Conservation (phyloP, 1,140 invertebrate genomes). For the Monochamus saltuarius region DNA sequence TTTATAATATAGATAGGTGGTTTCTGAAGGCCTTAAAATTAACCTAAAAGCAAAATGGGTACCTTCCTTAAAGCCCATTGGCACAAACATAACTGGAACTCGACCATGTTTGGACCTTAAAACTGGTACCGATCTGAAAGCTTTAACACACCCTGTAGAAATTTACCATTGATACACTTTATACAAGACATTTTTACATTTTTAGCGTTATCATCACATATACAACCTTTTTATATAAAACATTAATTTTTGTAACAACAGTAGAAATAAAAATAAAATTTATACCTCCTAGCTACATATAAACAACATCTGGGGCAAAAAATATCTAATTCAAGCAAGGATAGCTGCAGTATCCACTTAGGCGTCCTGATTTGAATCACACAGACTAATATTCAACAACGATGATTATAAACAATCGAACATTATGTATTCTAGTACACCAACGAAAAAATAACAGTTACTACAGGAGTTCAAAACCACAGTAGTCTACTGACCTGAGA, state of each 20-base stretch:
- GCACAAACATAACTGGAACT: too few relatives aligned
- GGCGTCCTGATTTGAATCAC: background rate
- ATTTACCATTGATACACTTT: slow-evolving; percentile 12
- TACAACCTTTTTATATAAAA: slow-evolving; percentile 17
- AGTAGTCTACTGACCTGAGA: too few relatives aligned
- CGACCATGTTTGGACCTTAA: too few relatives aligned
- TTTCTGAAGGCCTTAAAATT: too few relatives aligned
- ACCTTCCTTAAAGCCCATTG: too few relatives aligned
- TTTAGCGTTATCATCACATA: slow-evolving; percentile 16
- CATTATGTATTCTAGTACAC: background rate
- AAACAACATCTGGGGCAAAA: background rate
- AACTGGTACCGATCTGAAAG: background rate
- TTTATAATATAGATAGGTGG: too few relatives aligned
- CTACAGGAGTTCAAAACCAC: background rate
- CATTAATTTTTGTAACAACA: background rate
- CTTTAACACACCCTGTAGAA: slow-evolving; percentile 23
- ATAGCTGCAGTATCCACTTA: background rate
- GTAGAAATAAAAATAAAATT: background rate
- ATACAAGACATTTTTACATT: too few relatives aligned
- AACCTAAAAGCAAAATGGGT: too few relatives aligned
- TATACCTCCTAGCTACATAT: background rate
- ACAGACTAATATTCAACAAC: background rate
- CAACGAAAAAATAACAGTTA: background rate
- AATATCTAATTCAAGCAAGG: background rate
- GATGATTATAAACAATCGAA: background rate